Conservation (phyloP, 2,888 invertebrate genomes). For the Tineola bisselliella region DNA sequence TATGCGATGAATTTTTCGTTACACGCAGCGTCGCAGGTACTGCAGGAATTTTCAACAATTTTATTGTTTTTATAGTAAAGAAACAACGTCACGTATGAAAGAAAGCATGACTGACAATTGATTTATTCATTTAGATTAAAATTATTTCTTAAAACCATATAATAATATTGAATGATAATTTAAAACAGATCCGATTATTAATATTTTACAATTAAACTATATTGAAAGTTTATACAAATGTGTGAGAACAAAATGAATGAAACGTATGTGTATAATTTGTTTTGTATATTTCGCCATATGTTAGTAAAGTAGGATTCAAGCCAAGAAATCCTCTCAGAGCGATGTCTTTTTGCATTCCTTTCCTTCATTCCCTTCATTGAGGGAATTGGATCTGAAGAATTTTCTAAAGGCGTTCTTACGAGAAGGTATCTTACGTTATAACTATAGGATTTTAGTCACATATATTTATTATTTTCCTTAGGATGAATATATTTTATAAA, state of each 20-base stretch:
- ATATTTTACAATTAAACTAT: too few relatives aligned
- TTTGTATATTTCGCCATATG: not conserved
- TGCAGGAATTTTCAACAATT: not conserved
- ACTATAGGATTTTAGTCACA: not conserved
- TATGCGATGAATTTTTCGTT: constrained; percentile 1
- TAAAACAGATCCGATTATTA: too few relatives aligned
- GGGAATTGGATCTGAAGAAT: not conserved
- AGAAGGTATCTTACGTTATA: not conserved
- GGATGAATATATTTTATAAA: too few relatives aligned
- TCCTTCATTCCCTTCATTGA: not conserved
- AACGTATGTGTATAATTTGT: too few relatives aligned
- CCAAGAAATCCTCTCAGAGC: not conserved
- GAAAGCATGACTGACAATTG: not conserved
- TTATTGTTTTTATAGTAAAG: not conserved
- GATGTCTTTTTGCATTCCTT: not conserved
- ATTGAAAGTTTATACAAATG: too few relatives aligned
- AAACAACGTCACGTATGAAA: not conserved
- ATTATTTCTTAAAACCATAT: too few relatives aligned
- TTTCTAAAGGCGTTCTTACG: not conserved
- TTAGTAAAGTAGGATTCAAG: not conserved
- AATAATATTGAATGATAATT: too few relatives aligned
- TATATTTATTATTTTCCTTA: too few relatives aligned
- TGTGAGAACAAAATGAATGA: too few relatives aligned
- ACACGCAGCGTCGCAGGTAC: not conserved
- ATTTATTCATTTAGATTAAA: too few relatives aligned